Base-by-base conservation (phyloP, 2,797 vertebrate species). In the Philypnodon macrostomus region DNA sequence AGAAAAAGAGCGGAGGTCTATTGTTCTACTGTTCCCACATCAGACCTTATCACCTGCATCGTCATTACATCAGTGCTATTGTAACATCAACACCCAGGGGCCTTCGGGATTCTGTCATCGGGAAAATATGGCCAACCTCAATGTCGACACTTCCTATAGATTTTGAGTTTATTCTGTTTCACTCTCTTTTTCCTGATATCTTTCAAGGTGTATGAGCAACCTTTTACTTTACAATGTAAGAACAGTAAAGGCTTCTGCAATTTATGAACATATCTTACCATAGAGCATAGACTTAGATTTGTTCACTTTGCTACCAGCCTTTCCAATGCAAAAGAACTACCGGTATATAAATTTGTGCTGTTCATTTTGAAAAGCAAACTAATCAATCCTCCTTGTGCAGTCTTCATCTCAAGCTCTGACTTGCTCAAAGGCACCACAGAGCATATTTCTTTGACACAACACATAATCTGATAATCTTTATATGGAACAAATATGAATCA, bases 21-120 rank as follows among this genome's bases (percentile, higher is more conserved):
- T 83, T 77, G 59, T 77, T 67, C 41, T 48, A 33, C 19, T 32
- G 46, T 40, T 67, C 58, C 47, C 50, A 33, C 46, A 53, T 47
- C 35, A 40, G 37, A 44, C 12, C 39, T 45, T 70, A 72, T 85
- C 70, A 64, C 35, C 35, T 2, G 26, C 54, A 55, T 62, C 27
- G 10, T 13, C 42, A 40, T 59, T 16, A 62, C 39, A 27, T 55
- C 46, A 66, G 44, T 29, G 35, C 45, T 10, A 21, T 67, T 64
- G 54, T 41, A 64, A 65, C 56, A 32, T 41, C 47, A 13, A 13
- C 8, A 0, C 50, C 36, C 36, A 17, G 37, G 56, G 41, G 34
- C 29, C 11, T 44, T 7, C 35, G 14, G 63, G 59, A 67, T 67
- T 42, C 14, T 19, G 19, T 53, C 41, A 8, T 11, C 39, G 29